A percentile compares a stretch with the other conserved stretches of the same genome.
Conservation (phyloP, 1,140 invertebrate species). For the Drosophila kanapiae region DNA sequence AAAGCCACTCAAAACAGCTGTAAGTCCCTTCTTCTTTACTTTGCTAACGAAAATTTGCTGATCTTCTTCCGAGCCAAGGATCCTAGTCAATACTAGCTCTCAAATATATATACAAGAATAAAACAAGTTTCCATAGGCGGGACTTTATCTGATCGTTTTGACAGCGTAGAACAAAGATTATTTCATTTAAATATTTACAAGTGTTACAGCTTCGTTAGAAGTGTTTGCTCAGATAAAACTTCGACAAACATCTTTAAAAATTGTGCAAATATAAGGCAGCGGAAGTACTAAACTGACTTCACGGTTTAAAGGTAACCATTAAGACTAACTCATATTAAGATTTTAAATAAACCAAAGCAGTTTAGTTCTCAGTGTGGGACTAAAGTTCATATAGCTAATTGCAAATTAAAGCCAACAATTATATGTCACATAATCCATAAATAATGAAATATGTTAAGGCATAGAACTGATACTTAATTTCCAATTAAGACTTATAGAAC, state of each 20-base stretch:
- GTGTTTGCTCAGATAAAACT: not conserved
- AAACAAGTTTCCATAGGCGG: too few relatives aligned
- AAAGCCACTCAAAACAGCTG: too few relatives aligned
- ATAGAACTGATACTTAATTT: too few relatives aligned
- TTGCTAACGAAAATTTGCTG: too few relatives aligned
- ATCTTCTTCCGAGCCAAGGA: too few relatives aligned
- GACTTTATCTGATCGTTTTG: too few relatives aligned
- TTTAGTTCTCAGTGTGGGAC: not conserved
- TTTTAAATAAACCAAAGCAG: not conserved
- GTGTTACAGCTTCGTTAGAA: too few relatives aligned
- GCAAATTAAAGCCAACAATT: not conserved
- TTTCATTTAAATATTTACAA: too few relatives aligned
- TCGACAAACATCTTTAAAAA: not conserved
- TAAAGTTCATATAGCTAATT: constrained; percentile 1
- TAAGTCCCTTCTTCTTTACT: too few relatives aligned
- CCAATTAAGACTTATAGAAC: not conserved
- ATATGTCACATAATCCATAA: not conserved
- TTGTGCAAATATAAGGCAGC: not conserved
- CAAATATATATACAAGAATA: too few relatives aligned
- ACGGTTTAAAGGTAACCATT: not conserved
- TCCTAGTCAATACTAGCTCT: too few relatives aligned
- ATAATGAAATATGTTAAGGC: not conserved
- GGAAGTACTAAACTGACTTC: constrained; percentile 3
- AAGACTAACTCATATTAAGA: not conserved
- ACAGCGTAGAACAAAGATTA: too few relatives aligned